phyloP scores from a whole-genome alignment of 2,113 vertebrate species.

The Eulacestoma nigropectus region DNA sequence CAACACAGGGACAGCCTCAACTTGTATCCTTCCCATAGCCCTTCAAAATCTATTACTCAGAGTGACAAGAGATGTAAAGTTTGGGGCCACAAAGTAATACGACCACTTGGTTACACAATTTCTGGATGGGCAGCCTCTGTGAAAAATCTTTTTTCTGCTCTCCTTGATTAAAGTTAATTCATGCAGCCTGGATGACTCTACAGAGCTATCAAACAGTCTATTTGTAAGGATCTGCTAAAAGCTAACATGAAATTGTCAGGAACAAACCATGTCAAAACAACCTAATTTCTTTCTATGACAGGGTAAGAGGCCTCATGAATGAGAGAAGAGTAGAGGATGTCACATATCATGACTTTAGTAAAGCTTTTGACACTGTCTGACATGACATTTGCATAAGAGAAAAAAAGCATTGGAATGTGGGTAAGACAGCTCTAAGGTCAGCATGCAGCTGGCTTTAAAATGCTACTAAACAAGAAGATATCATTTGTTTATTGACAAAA shows the following conservation, averaged over 20 bases:
- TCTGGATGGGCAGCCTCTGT: neutral
- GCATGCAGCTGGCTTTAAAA: neutral
- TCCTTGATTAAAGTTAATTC: slow-evolving; percentile 4
- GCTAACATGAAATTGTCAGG: neutral
- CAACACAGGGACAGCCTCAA: neutral
- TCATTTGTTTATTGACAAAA: neutral
- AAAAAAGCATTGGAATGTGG: neutral
- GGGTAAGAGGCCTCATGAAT: neutral
- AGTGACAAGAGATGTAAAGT: neutral
- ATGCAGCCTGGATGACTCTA: neutral
- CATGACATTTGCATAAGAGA: neutral
- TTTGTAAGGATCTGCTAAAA: neutral
- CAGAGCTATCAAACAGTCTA: neutral
- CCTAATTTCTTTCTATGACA: neutral
- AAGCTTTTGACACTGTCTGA: neutral
- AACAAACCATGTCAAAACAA: neutral
- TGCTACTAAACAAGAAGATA: neutral
- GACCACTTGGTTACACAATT: neutral
- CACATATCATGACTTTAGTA: slow-evolving; percentile 7
- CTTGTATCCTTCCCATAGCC: neutral
- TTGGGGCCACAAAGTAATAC: neutral
- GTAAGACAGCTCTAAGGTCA: neutral
- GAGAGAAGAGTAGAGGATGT: neutral
- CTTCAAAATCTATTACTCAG: neutral
- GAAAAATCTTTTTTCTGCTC: neutral